phyloP scores from a whole-genome alignment of 2,113 vertebrate species.

The Neolamprologus toae region DNA sequence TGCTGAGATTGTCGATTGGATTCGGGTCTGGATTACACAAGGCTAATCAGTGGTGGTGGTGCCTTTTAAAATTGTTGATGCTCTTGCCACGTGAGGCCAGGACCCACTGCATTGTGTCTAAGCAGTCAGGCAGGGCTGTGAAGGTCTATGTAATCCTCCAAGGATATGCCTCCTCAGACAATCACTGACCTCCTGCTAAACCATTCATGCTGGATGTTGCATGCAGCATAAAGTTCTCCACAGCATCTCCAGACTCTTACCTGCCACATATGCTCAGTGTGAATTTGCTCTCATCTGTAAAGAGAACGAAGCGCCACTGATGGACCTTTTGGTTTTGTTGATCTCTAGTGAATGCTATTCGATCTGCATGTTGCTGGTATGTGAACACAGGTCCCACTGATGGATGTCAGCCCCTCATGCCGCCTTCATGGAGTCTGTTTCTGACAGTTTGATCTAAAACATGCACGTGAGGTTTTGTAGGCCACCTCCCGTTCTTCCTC shows the following conservation, averaged over 20 bases:
- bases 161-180: background rate
- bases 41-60: background rate
- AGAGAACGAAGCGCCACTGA: rapidly evolving
- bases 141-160: background rate
- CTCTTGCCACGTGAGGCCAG: background rate
- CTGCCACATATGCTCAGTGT: background rate
- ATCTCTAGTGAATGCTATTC: background rate
- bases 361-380: background rate
- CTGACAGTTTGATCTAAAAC: background rate
- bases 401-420: background rate
- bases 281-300: background rate
- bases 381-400: background rate
- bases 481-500: background rate
- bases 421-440: background rate
- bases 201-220: background rate
- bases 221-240: background rate
- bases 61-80: background rate
- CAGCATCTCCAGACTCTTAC: background rate
- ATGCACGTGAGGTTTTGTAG: background rate
- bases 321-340: background rate
- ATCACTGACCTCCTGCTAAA: background rate
- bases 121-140: background rate
- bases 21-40: background rate
- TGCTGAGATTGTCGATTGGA: background rate
- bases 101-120: background rate